phyloP scores from a whole-genome alignment of 2,888 invertebrate genomes.

The Hipparchia sbordonii region DNA sequence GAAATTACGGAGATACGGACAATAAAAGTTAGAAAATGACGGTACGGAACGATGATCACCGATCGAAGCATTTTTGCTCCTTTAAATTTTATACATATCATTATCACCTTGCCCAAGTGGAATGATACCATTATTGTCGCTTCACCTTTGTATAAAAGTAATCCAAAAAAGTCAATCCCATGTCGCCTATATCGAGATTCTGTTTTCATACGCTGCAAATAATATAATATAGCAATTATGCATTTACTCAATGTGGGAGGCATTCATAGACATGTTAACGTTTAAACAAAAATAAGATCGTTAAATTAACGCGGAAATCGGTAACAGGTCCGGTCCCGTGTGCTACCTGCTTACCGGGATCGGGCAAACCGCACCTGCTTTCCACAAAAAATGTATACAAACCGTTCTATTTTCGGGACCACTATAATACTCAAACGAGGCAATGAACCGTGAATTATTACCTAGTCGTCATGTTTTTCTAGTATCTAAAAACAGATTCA shows the following conservation, averaged over 20 bases:
- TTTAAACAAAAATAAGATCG: not conserved
- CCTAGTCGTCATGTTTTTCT: conserved; percentile 52
- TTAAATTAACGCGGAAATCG: conserved; percentile 63
- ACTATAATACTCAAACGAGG: conserved; percentile 51
- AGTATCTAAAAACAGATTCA: conserved; percentile 34
- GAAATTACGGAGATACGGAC: too few species aligned
- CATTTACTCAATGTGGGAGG: not conserved
- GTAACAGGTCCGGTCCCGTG: conserved; percentile 43
- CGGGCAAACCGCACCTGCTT: conserved; percentile 66
- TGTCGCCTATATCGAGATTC: not conserved
- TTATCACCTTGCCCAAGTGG: too few species aligned
- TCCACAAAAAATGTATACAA: conserved; percentile 70
- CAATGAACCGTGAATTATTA: conserved; percentile 62
- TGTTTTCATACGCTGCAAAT: not conserved
- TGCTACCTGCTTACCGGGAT: conserved; percentile 41
- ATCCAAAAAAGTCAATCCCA: too few species aligned
- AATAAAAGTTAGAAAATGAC: too few species aligned
- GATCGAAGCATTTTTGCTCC: too few species aligned
- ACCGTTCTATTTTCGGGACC: conserved; percentile 53
- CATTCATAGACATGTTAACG: not conserved
- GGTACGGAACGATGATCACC: too few species aligned
- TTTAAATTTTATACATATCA: too few species aligned
- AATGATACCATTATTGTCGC: too few species aligned
- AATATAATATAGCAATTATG: not conserved
- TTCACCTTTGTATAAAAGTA: too few species aligned